Evolutionary conservation across 1,140 invertebrate genomes (phyloP), one percentile per base, ranked within the genome.

Genomic region (Drosophila ananassae): DNA sequence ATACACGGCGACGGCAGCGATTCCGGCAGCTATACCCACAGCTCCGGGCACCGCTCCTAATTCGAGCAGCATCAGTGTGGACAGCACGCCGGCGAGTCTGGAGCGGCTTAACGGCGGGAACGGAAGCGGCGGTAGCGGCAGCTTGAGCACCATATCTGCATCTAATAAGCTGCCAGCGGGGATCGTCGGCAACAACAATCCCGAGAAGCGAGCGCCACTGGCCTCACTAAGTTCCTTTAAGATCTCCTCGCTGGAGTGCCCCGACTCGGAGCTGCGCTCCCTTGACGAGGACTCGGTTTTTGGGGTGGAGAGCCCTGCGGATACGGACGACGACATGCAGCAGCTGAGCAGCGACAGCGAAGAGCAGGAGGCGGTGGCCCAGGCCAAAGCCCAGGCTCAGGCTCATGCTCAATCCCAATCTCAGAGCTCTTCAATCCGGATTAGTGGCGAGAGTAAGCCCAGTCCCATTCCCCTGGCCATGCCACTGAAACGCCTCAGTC

Each of bases 281-380:
- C 93, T 96, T 9, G 95, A 94, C 48, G 95, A 95, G 52, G 95
- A 96, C 87, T 96, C 95, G 2, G 95, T 96, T 28, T 96, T 96
- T 83, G 92, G 93, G 22, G 50, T 87, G 52, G 94, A 95, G 79
- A 92, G 90, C 59, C 79, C 79, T 2, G 92, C 92, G 24, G 94
- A 95, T 54, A 96, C 96, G 2, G 96, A 96, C 81, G 95, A 96
- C 81, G 96, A 96, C 89, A 95, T 96, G 58, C 95, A 96, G 69
- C 95, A 95, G 66, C 95, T 96, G 85, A 96, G 95, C 44, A 96
- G 95, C 28, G 96, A 96, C 83, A 96, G 95, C 78, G 96, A 96
- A 59, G 94, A 93, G 39, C 84, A 78, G 74, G 71, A 75, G 54
- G 56, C 53, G 21, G 62, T 60, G 17, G 24, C 55, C 10, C 44